Base-by-base conservation (phyloP, 2,888 invertebrate species). In the Steinernema carpocapsae region DNA sequence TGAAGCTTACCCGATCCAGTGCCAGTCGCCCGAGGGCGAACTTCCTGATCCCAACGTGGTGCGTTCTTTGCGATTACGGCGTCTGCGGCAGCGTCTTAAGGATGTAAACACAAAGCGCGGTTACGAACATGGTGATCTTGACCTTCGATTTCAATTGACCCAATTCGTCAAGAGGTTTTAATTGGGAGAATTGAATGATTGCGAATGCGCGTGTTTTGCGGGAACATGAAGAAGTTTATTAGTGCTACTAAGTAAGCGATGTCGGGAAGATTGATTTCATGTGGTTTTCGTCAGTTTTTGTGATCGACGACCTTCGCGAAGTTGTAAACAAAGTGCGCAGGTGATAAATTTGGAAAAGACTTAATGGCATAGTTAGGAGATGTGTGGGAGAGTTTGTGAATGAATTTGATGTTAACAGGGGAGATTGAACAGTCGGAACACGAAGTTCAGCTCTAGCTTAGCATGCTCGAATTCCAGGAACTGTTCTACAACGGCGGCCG, bases 1-100 rank as follows among this genome's bases (percentile, higher is more conserved):
- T 7, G 81, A 80, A 4, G 79, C 84, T 12, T 85, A 85, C 56
- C 85, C 85, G 3, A 84, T 85, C 22, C 81, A 83, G 22, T 85
- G 85, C 59, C 76, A 77, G 64, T 83, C 82, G 24, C 83, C 84
- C 1, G 84, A 85, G 73, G 84, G 79, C 12, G 80, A 80, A 43
- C 73, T 84, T 10, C 77, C 78, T 14, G 78, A 80, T 37, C 84
- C 84, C 29, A 76, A 76, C 73, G 79, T 83, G 37, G 80, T 80
- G 72, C 73, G 74, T 64, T 42, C 17, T 12, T 59, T 19, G 70
- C 1, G 22, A 12, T 64, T 37, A 37, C 37, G 37, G 10, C 45
- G 19, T 32, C 32, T 29, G 29, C 42, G 26, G 4, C 17, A 17
- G 71, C 70, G 14, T 17, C 32, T 2, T 37, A 45, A 52, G 37